Base-by-base conservation (phyloP, 2,888 invertebrate genomes). In the Tachina lurida region DNA sequence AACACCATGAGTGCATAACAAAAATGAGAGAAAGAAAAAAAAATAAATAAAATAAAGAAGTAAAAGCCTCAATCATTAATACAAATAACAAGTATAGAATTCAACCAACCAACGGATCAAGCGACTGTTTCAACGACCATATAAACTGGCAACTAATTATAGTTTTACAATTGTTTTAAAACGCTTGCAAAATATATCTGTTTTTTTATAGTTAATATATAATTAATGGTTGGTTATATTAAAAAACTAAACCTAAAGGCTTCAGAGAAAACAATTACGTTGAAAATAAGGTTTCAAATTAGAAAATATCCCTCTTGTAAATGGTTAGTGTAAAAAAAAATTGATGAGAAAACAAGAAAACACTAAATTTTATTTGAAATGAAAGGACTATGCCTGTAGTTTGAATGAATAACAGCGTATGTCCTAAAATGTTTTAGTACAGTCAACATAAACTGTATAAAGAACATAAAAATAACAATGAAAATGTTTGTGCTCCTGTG, bases 121-220 rank as follows among this genome's bases (percentile, higher is more conserved):
- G 41, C 60, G 15, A 19, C 56, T 63, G 71, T 63, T 79, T 63
- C 71, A 71, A 49, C 71, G 22, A 54, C 56, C 79, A 79, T 56
- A 17, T 78, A 62, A 70, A 78, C 43, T 78, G 43, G 41, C 71
- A 84, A 84, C 81, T 85, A 85, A 81, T 81, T 85, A 74, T 74
- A 63, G 84, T 63, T 74, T 74, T 68, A 77, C 56, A 74, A 77
- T 85, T 74, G 77, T 70, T 31, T 31, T 67, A 78, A 80, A 56
- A 67, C 76, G 65, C 76, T 73, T 80, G 80, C 71, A 75, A 81
- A 81, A 77, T 19, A 58, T 7, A 19, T 56, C 22, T 47, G 63
- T 60, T 43, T 52, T 47, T 47, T 17, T 62, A 60, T 67, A 9
- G 19, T 58, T 58, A 70, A 22, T 54, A 70, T 43, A 49, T 65